Base-by-base conservation (phyloP, 2,113 vertebrate species). In the Todiramphus saurophagus region DNA sequence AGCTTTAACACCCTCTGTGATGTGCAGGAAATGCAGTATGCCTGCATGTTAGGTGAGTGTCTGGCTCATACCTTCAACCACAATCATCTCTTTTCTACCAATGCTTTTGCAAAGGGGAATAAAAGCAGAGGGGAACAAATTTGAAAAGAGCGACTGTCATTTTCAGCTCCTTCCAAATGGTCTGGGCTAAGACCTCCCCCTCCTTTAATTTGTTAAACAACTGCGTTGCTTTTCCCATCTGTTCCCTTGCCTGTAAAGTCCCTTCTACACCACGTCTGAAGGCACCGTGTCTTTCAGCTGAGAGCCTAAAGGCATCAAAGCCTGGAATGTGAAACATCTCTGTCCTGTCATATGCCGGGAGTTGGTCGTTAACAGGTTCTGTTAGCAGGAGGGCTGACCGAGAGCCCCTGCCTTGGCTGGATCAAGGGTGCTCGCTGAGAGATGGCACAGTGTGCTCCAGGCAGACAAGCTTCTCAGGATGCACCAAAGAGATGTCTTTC, bases 321-420 rank as follows among this genome's bases (percentile, higher is more conserved):
- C 86, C 87, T 91, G 98, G 97, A 98, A 98, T 98, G 80, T 69
- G 78, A 96, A 97, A 85, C 95, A 98, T 96, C 96, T 85, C 84
- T 68, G 91, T 59, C 46, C 95, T 90, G 86, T 89, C 50, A 9
- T 39, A 56, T 51, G 89, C 95, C 97, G 60, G 77, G 37, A 93
- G 94, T 63, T 87, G 72, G 14, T 74, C 76, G 97, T 50, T 97
- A 98, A 98, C 97, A 98, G 97, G 51, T 97, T 58, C 98, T 98
- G 97, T 98, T 98, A 95, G 94, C 98, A 68, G 87, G 16, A 5
- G 23, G 87, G 63, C 92, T 89, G 53, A 6, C 3, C 4, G 33
- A 48, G 33, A 78, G 83, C 67, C 86, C 20, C 37, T 3, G 37
- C 69, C 90, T 67, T 73, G 17, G 35, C 43, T 0, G 69, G 35